Evolutionary conservation across 2,888 invertebrate species (phyloP).

Genomic region (Arge pagana): DNA sequence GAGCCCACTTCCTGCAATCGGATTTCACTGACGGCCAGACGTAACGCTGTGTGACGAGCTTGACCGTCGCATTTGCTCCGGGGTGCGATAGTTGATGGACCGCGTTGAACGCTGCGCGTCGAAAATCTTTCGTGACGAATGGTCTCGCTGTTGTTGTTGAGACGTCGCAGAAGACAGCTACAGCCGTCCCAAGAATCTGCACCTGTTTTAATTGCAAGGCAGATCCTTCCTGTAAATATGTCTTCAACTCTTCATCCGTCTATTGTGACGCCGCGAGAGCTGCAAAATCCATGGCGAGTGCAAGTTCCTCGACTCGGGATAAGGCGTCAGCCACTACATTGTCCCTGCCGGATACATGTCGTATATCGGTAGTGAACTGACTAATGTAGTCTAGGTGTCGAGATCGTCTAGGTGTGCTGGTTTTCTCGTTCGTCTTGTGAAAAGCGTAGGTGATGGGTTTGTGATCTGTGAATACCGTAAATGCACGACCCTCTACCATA

Average conservation of each 20-base stretch:
- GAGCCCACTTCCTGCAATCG: slow-evolving; percentile 46
- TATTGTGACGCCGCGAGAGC: slow-evolving; percentile 4
- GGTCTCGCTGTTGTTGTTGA: slow-evolving; percentile 24
- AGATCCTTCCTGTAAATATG: slow-evolving; percentile 5
- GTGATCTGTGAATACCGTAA: slow-evolving; percentile 28
- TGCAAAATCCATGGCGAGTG: not conserved
- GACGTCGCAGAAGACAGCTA: slow-evolving; percentile 25
- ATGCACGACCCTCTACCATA: slow-evolving; percentile 29
- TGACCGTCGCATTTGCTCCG: slow-evolving; percentile 34
- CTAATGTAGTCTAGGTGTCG: slow-evolving; percentile 27
- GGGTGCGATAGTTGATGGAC: slow-evolving; percentile 40
- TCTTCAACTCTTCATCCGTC: not conserved
- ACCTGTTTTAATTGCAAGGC: slow-evolving; percentile 3
- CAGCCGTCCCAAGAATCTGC: not conserved
- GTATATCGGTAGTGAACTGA: slow-evolving; percentile 24
- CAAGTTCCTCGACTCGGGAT: slow-evolving; percentile 17
- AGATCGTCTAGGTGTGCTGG: slow-evolving; percentile 17
- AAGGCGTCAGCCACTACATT: slow-evolving; percentile 26
- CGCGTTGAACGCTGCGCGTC: slow-evolving; percentile 25
- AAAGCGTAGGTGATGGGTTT: slow-evolving; percentile 25
- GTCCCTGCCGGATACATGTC: slow-evolving; percentile 20
- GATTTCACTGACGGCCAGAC: slow-evolving; percentile 50
- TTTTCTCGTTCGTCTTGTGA: slow-evolving; percentile 17
- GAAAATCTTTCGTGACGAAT: slow-evolving; percentile 26
- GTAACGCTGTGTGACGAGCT: slow-evolving; percentile 44